phyloP scores from a whole-genome alignment of 2,888 invertebrate species.

The Cataglyphis cursor region DNA sequence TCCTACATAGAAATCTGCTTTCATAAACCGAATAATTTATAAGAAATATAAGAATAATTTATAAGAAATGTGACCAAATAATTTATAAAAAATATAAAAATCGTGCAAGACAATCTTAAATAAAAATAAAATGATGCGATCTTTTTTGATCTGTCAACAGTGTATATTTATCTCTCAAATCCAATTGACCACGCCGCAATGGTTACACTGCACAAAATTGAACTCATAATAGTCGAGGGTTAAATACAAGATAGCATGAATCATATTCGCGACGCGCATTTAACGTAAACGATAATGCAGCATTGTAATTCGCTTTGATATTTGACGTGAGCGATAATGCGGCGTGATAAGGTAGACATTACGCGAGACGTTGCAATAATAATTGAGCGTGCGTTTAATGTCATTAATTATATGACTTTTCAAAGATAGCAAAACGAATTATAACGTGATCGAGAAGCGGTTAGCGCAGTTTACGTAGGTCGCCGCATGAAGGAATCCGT shows the following conservation, averaged over 20 bases:
- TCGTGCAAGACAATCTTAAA: background rate
- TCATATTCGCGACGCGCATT: constrained; percentile 7
- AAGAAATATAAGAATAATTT: background rate
- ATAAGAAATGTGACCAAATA: background rate
- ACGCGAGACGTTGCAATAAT: constrained; percentile 43
- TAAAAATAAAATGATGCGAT: background rate
- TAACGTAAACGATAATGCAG: constrained; percentile 10
- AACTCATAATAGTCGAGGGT: background rate
- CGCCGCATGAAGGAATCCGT: constrained; percentile 50
- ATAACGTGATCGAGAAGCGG: constrained; percentile 50
- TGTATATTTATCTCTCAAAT: background rate
- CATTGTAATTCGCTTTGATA: constrained; percentile 45
- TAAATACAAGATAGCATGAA: background rate
- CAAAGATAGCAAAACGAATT: constrained; percentile 45
- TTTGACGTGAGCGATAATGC: constrained; percentile 51
- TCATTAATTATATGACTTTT: constrained; percentile 55
- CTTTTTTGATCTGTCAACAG: background rate
- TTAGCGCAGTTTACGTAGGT: constrained; percentile 44
- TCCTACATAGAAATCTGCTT: background rate
- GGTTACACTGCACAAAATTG: background rate
- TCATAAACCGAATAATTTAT: background rate
- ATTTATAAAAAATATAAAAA: background rate
- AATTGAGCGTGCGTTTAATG: constrained; percentile 44
- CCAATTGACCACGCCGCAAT: background rate
- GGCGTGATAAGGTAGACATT: constrained; percentile 47